Evolutionary conservation across 2,113 vertebrate species (phyloP).

Genomic region (Neolamprologus hecqui): DNA sequence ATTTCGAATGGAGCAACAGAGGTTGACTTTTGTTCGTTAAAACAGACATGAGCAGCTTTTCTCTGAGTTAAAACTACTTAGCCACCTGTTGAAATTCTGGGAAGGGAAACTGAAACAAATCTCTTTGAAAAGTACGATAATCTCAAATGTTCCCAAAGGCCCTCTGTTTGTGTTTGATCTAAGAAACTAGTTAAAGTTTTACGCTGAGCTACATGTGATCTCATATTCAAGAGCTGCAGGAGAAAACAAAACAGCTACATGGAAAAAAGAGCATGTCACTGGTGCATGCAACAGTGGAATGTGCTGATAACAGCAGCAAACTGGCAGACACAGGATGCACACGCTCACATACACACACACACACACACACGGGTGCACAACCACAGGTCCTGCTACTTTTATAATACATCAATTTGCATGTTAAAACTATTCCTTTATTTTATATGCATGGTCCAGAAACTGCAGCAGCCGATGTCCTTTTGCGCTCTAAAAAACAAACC

Average conservation of each 20-base stretch:
- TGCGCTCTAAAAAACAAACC: background rate
- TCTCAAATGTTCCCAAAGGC: background rate
- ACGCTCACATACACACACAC: background rate
- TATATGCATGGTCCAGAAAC: background rate
- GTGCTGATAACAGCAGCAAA: slow-evolving; percentile 28
- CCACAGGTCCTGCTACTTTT: background rate
- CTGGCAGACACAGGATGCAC: slow-evolving; percentile 25
- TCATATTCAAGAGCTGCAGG: background rate
- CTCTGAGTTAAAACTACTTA: background rate
- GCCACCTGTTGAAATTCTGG: background rate
- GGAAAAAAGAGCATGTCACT: slow-evolving; percentile 13
- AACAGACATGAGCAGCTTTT: slow-evolving; percentile 4
- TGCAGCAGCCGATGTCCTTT: background rate
- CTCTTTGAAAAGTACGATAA: background rate
- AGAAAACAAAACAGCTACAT: slow-evolving; percentile 2
- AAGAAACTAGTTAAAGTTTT: background rate
- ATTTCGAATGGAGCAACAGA: slow-evolving; percentile 29
- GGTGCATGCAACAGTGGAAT: slow-evolving; percentile 30
- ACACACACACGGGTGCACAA: background rate
- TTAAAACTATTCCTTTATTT: background rate
- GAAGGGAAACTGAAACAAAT: background rate
- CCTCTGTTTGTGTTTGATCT: background rate
- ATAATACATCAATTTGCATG: background rate
- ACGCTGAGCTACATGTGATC: background rate
- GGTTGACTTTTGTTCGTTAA: background rate